Conservation (phyloP, 2,113 vertebrate species). For the Brachionichthys hirsutus region DNA sequence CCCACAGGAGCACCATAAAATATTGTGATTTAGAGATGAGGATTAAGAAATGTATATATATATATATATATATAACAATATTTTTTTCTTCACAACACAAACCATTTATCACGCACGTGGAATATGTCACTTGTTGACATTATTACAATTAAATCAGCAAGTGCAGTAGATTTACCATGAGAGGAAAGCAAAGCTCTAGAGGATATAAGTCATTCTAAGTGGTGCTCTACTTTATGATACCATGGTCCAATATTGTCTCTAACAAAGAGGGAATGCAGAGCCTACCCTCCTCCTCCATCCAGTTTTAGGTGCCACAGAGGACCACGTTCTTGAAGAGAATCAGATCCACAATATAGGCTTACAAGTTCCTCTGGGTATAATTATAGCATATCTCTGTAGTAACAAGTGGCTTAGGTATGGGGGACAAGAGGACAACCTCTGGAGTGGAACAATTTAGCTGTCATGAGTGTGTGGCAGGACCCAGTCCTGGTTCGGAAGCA, state of each 20-base stretch:
- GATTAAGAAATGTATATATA: not conserved
- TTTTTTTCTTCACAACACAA: conserved; percentile 8
- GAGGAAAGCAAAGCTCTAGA: conserved; percentile 60
- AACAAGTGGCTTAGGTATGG: conserved; percentile 69
- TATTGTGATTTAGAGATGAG: conserved; percentile 11
- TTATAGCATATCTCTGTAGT: conserved; percentile 65
- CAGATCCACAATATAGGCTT: conserved; percentile 70
- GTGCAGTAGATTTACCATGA: conserved; percentile 41
- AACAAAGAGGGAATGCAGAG: conserved; percentile 58
- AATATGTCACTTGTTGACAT: conserved; percentile 30
- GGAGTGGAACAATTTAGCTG: conserved; percentile 81
- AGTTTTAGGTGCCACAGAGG: conserved; percentile 67
- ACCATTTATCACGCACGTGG: conserved; percentile 44
- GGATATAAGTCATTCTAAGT: conserved; percentile 58
- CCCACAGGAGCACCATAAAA: not conserved
- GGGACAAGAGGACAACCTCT: conserved; percentile 73
- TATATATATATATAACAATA: too few species aligned
- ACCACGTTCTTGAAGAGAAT: conserved; percentile 55
- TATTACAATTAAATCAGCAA: conserved; percentile 39
- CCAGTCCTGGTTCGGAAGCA: conserved; percentile 81
- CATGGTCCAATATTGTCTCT: conserved; percentile 44
- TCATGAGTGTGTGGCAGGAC: conserved; percentile 82
- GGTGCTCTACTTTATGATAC: conserved; percentile 69
- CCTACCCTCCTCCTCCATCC: conserved; percentile 24
- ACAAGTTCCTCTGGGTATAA: conserved; percentile 73